Base-by-base conservation (phyloP, 1,140 invertebrate species). In the Lordiphosa collinella region DNA sequence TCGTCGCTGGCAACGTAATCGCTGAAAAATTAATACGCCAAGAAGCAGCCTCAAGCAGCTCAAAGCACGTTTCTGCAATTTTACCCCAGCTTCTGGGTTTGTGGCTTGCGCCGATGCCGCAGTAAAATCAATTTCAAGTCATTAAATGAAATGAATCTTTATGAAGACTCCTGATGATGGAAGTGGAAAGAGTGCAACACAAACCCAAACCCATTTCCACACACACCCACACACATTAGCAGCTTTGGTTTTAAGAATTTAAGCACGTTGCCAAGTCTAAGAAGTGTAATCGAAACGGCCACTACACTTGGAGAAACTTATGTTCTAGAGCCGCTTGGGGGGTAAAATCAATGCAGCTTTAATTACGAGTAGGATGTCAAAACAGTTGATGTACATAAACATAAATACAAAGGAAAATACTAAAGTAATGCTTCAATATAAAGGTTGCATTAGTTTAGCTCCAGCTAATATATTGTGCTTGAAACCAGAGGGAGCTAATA, bases 111-210 rank as follows among this genome's bases (percentile, higher is more conserved):
- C 46, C 64, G 73, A 56, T 72, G 78, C 58, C 60, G 69, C 65
- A 80, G 71, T 71, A 69, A 86, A 87, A 87, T 87, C 85, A 87
- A 87, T 87, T 87, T 87, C 55, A 67, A 87, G 85, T 87, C 85
- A 87, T 87, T 87, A 86, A 87, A 85, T 58, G 79, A 87, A 87
- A 87, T 87, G 79, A 87, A 87, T 75, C 84, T 82, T 80, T 84
- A 86, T 86, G 72, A 61, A 59, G 54, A 56, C 50, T 63, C 53
- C 22, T 55, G 36, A 51, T 55, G 36, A 51, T 47, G 46, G 50
- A 34, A 49, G 47, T 16, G 47, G 25, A 29, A 29, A 35, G 57
- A 51, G 52, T 55, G 49, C 8, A 8, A 52, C 36, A 6, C 38
- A 29, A 6, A 35, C 46, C n/a, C n/a, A 5, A 25, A 34, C 12